Evolutionary conservation across 2,113 vertebrate species (phyloP).

Genomic region (Eptatretus burgeri): DNA sequence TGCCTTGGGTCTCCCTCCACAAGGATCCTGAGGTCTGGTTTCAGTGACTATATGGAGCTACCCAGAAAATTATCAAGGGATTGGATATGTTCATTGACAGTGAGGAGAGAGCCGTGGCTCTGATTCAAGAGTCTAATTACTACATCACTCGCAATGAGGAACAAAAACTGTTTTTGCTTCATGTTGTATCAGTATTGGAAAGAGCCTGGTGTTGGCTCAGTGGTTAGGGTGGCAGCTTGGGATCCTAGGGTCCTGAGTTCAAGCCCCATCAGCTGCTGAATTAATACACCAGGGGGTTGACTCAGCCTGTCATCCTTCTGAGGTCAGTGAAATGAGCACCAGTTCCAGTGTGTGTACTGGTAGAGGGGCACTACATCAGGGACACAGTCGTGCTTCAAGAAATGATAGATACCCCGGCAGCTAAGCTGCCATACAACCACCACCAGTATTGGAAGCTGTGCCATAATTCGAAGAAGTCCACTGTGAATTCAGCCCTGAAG

Average conservation of each 20-base stretch:
- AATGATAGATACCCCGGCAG: no score
- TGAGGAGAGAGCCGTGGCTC: neutral
- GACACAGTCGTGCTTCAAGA: no score
- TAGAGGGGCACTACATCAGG: no score
- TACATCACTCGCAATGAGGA: slow-evolving; percentile 5
- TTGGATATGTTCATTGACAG: slow-evolving; percentile 1
- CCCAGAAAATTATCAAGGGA: slow-evolving; percentile 7
- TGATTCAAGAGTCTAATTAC: slow-evolving; percentile 8
- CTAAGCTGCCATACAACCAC: no score
- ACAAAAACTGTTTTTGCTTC: slow-evolving; percentile 3
- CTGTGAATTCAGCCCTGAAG: slow-evolving; percentile 3
- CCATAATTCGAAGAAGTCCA: neutral
- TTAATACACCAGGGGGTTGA: no score
- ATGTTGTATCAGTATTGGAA: neutral
- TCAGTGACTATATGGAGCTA: slow-evolving; percentile 5
- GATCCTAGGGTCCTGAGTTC: no score
- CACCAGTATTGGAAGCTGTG: neutral
- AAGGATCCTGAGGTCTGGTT: neutral
- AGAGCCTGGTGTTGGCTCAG: no score
- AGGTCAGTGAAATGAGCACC: no score
- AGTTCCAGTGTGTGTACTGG: no score
- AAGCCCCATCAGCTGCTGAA: no score
- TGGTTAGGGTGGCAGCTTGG: no score
- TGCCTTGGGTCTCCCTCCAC: slow-evolving; percentile 7
- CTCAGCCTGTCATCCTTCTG: no score